Conservation (phyloP, 2,797 vertebrate species). For the Propithecus perrieri region DNA sequence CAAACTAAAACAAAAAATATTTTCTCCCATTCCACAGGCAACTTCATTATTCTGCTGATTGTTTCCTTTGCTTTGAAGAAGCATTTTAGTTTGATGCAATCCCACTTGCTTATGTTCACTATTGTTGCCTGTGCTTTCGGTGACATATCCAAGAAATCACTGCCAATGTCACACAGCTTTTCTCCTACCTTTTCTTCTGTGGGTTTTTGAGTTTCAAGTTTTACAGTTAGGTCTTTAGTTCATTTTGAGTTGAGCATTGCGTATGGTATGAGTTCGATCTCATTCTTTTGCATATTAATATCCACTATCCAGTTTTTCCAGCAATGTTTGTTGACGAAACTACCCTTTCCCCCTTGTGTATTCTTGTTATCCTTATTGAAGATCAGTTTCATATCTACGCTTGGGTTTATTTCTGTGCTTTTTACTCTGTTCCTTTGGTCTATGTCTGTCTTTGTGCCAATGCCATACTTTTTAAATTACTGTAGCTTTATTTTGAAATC, state of each 20-base stretch:
- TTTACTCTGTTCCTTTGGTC: background rate
- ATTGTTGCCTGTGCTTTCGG: background rate
- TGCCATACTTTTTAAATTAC: background rate
- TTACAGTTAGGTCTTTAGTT: background rate
- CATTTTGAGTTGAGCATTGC: background rate
- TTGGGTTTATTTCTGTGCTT: too few relatives aligned
- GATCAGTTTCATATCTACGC: background rate
- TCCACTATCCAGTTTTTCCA: background rate
- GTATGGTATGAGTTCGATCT: background rate
- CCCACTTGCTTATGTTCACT: background rate
- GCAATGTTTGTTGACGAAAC: background rate
- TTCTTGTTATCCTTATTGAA: background rate
- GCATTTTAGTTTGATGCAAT: background rate
- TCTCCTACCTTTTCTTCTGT: background rate
- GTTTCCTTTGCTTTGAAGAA: background rate
- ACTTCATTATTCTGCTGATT: background rate
- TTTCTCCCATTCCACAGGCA: background rate
- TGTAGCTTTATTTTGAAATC: background rate
- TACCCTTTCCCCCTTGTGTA: rapidly evolving
- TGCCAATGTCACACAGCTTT: too few relatives aligned
- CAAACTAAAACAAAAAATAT: background rate
- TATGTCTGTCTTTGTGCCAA: background rate
- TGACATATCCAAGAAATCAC: background rate
- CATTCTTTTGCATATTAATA: background rate
- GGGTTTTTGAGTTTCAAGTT: background rate